Base-by-base conservation (phyloP, 2,888 invertebrate species). In the Cylloceria caligata region DNA sequence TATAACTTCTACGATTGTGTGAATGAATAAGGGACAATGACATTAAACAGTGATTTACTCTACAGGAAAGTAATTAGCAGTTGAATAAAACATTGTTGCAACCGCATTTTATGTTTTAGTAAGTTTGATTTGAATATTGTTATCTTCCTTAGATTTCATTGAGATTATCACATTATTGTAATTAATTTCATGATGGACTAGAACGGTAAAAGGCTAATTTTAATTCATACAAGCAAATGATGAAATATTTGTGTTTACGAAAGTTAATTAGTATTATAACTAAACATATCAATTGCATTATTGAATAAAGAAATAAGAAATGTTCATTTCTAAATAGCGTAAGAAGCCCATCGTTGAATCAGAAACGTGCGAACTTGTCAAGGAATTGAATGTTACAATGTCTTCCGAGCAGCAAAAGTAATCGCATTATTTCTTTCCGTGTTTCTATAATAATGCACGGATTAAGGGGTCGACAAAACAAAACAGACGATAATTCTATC, bases 401-500 rank as follows among this genome's bases (percentile, higher is more conserved):
- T 0, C 9, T 16, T 19, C 60, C 34, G 7, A 34, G 6, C n/a
- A 7, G 39, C 2, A 34, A 39, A 45, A 55, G n/a, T 6, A 21
- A 19, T 2, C 49, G 9, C 30, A 11, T 39, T 24, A 5, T 49
- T 39, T 21, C 13, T 24, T 57, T 16, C 4, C 45, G 5, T 36
- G 5, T 39, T 68, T 19, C 36, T 42, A 7, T 16, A 49, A 55
- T n/a, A 52, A 69, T 11, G 27, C 30, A 9, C 13, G 34, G 30
- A 34, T 60, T 34, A 19, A 0, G 34, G 67, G 1, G 5, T 39
- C 24, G 19, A 1, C 34, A 67, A 39, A 42, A 62, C 45, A 57
- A 36, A 57, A 34, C 57, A 49, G n/a, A 19, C 30, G 49, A 34
- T 71, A 60, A 80, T 80, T 57, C 47, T 60, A 62, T 45, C 62